phyloP scores from a whole-genome alignment of 2,797 vertebrate genomes.

The Sebastes variabilis region DNA sequence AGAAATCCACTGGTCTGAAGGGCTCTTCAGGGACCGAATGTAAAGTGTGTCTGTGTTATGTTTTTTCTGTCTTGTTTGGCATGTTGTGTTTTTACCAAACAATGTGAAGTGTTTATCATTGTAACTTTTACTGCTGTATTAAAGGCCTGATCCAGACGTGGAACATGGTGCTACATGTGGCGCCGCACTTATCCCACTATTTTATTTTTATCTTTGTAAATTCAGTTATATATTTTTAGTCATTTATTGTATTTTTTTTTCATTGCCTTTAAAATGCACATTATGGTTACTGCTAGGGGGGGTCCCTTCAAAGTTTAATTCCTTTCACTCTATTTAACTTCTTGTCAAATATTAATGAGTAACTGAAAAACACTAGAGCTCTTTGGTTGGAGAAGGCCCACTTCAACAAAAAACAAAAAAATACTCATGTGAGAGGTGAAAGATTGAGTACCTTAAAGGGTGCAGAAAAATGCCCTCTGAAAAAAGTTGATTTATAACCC shows the following conservation, averaged over 20 bases:
- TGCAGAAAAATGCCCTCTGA: not conserved
- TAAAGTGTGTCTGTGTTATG: not conserved
- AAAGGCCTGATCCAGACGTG: conserved; percentile 19
- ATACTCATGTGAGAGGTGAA: not conserved
- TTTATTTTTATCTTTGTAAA: not conserved
- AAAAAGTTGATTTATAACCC: not conserved
- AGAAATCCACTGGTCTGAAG: not conserved
- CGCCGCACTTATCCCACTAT: not conserved
- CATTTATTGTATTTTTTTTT: not conserved
- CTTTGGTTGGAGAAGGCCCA: not conserved
- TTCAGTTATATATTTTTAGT: not conserved
- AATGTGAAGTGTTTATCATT: conserved; percentile 21
- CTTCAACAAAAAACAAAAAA: not conserved
- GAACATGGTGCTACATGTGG: not conserved
- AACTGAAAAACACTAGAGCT: too few species aligned
- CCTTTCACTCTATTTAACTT: too few species aligned
- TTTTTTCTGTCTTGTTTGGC: conserved; percentile 1
- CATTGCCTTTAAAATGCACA: too few species aligned
- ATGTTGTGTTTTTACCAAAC: conserved; percentile 27
- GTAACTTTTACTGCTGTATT: conserved; percentile 12
- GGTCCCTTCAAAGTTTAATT: too few species aligned
- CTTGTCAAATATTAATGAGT: too few species aligned
- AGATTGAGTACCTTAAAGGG: not conserved
- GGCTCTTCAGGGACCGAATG: not conserved
- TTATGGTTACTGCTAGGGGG: too few species aligned